Base-by-base conservation (phyloP, 2,797 vertebrate genomes). In the Diglossa cyanea region DNA sequence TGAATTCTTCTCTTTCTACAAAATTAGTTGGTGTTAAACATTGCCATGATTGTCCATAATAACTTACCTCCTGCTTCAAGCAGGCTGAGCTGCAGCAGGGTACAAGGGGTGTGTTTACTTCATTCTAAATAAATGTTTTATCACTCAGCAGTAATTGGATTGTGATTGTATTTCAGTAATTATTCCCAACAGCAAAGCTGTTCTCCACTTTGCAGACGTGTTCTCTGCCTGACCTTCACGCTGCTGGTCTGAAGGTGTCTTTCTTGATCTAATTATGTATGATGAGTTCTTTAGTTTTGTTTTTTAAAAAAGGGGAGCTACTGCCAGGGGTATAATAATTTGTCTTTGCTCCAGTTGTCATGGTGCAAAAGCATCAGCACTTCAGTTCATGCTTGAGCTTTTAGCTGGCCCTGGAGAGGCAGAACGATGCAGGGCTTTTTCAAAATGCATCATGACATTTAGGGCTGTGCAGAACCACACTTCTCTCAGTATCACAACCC, bases 161-260 rank as follows among this genome's bases (percentile, higher is more conserved):
- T 94, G 91, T 63, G 92, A 65, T 94, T 93, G 78, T 93, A 71
- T 93, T 94, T 88, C 70, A 42, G 91, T 96, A 91, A 93, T 96
- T 96, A 92, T 94, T 92, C 88, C 93, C 82, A 93, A 63, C 57
- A 94, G 94, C 93, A 88, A 35, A 93, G 72, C 90, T 88, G 66
- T 63, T 91, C 76, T 90, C 40, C 3, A 2, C 82, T 93, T 91
- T 0, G 0, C 20, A 67, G 92, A 26, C 10, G 2, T 40, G 66
- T 93, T 94, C 50, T 47, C 70, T 48, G 55, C 66, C 33, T 90
- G 94, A 95, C 91, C 92, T 96, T 95, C 82, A 76, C 0, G 2
- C 75, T 91, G 78, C 33, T 68, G 81, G 78, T 88, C 82, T 93
- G 74, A 93, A 92, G 82, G 88, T 86, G 85, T 88, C 91, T 93